Evolutionary conservation across 2,888 invertebrate species (phyloP).

Genomic region (Pteria penguin): DNA sequence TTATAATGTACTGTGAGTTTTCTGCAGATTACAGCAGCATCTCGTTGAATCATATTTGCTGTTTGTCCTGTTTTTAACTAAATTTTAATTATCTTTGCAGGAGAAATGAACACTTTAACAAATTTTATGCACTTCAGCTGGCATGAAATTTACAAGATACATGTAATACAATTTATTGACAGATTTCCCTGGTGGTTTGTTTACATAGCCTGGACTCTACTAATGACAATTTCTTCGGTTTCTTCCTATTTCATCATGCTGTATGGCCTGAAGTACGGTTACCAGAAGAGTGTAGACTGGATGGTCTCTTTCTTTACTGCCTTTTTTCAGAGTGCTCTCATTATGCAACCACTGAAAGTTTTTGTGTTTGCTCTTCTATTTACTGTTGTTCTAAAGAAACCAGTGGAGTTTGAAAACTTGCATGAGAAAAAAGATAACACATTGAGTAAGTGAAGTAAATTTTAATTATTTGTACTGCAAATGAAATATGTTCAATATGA

Average conservation of each 20-base stretch:
- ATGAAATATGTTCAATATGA: no score
- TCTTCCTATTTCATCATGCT: conserved; percentile 72
- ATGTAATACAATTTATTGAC: conserved; percentile 15
- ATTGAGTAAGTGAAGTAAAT: no score
- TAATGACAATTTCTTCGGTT: conserved; percentile 52
- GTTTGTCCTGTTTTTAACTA: no score
- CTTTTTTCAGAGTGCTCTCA: conserved; percentile 65
- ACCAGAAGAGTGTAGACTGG: conserved; percentile 70
- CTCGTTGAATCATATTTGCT: no score
- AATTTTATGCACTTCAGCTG: no score
- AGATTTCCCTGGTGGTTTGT: conserved; percentile 75
- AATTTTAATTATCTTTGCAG: no score
- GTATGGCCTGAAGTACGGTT: conserved; percentile 74
- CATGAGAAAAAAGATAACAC: not conserved
- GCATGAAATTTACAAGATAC: no score
- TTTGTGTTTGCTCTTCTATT: conserved; percentile 56
- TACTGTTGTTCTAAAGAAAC: conserved; percentile 60
- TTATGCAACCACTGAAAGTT: conserved; percentile 69
- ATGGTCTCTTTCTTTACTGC: conserved; percentile 70
- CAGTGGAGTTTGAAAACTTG: conserved; percentile 50
- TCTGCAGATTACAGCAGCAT: no score
- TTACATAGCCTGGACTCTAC: conserved; percentile 67
- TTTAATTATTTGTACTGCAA: no score
- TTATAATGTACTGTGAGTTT: no score
- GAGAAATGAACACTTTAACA: no score